Evolutionary conservation across 2,888 invertebrate species (phyloP).

Genomic region (Myathropa florea): DNA sequence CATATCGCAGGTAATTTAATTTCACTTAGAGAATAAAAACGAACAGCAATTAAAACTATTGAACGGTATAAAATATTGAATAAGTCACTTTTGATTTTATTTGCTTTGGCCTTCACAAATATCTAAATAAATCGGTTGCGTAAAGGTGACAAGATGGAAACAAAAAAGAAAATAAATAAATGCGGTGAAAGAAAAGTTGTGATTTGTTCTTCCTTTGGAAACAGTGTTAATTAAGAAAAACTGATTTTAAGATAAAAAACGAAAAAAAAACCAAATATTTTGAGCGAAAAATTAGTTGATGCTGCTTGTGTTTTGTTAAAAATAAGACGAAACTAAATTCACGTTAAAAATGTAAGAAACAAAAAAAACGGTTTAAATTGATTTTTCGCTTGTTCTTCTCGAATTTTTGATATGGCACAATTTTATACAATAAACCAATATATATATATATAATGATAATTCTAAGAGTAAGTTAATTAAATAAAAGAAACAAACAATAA

Average conservation of each 20-base stretch:
- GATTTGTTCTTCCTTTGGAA: constrained; percentile 61
- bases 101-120: constrained; percentile 14
- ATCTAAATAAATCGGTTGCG: neutral
- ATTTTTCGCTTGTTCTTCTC: constrained; percentile 86
- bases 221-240: constrained; percentile 59
- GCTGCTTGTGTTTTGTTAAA: constrained; percentile 9
- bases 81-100: constrained; percentile 20
- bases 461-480: constrained; percentile 40
- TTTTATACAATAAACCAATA: constrained; percentile 48
- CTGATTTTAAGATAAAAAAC: constrained; percentile 14
- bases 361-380: constrained; percentile 15
- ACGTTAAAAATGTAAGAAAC: neutral
- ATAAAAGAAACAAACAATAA: constrained; percentile 32
- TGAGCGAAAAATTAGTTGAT: constrained; percentile 25
- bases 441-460: constrained; percentile 32
- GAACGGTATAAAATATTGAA: neutral
- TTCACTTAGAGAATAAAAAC: neutral
- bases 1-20: constrained; percentile 11
- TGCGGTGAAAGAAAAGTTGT: constrained; percentile 40
- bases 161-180: neutral
- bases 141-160: neutral
- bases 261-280: neutral
- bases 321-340: constrained; percentile 3
- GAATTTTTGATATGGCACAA: constrained; percentile 62
- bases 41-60: constrained; percentile 1